Conservation (phyloP, 2,113 vertebrate genomes). For the Emydocephalus ijimae region DNA sequence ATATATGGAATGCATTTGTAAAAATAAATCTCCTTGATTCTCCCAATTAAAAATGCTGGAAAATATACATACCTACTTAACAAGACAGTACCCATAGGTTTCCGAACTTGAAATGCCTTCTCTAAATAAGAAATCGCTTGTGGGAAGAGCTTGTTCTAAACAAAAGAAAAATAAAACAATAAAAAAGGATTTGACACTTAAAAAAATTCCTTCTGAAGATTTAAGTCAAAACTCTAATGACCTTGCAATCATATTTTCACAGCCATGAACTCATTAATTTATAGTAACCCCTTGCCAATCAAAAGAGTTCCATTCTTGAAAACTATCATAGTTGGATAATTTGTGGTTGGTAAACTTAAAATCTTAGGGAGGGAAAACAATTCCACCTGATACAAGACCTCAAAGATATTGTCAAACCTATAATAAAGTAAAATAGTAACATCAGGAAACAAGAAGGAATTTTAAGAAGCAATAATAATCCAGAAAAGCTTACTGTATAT, state of each 20-base stretch:
- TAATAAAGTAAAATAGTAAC: not conserved
- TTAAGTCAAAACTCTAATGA: not conserved
- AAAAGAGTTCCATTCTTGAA: not conserved
- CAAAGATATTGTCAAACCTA: not conserved
- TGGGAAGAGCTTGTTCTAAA: slow-evolving; percentile 90
- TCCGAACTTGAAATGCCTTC: slow-evolving; percentile 86
- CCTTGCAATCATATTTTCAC: not conserved
- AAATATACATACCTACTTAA: slow-evolving; percentile 82
- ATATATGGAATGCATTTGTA: not conserved
- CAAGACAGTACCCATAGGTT: slow-evolving; percentile 79
- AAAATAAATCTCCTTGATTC: not conserved
- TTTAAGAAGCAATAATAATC: not conserved
- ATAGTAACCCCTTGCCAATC: not conserved
- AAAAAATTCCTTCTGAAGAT: not conserved
- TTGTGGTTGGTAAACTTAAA: not conserved
- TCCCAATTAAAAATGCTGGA: not conserved
- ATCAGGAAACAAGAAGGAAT: not conserved
- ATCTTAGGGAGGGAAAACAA: not conserved
- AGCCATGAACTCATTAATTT: not conserved
- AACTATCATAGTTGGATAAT: not conserved
- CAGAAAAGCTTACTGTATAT: not conserved
- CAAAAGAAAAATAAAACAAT: slow-evolving; percentile 22
- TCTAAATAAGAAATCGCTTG: slow-evolving; percentile 93
- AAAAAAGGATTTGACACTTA: not conserved
- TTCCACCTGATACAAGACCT: not conserved